Percentiles rank a stretch among this genome's conserved stretches.
Evolutionary conservation across 2,888 invertebrate species (phyloP).

Genomic region (Noctua janthe): DNA sequence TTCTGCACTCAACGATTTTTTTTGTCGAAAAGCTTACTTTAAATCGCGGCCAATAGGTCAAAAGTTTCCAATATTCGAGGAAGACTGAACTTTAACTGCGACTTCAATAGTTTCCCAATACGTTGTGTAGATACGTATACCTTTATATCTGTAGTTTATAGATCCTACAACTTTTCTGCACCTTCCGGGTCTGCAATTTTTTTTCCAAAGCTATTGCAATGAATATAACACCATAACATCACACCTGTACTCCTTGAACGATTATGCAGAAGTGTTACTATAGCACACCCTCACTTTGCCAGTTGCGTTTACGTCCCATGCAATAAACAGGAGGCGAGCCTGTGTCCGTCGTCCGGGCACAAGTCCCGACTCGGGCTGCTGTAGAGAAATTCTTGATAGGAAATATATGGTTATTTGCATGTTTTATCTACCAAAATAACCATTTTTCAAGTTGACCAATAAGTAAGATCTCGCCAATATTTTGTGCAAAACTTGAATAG

Average conservation of each 20-base stretch:
- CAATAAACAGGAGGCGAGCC: background rate
- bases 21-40: background rate
- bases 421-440: background rate
- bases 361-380: too few species aligned
- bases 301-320: background rate
- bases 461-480: constrained; percentile 72
- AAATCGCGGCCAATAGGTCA: constrained; percentile 28
- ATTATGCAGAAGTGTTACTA: background rate
- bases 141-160: background rate
- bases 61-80: constrained; percentile 34
- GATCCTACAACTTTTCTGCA: background rate
- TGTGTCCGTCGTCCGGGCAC: background rate
- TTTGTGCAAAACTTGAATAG: constrained; percentile 68
- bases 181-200: background rate
- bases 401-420: background rate
- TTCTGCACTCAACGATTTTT: background rate
- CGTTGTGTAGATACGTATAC: background rate
- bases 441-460: constrained; percentile 60
- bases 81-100: constrained; percentile 11
- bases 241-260: background rate
- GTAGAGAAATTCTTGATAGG: background rate
- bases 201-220: background rate
- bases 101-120: constrained; percentile 11
- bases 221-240: background rate
- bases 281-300: background rate